Evolutionary conservation across 2,888 invertebrate species (phyloP).

Genomic region (Ophion ventricosus): DNA sequence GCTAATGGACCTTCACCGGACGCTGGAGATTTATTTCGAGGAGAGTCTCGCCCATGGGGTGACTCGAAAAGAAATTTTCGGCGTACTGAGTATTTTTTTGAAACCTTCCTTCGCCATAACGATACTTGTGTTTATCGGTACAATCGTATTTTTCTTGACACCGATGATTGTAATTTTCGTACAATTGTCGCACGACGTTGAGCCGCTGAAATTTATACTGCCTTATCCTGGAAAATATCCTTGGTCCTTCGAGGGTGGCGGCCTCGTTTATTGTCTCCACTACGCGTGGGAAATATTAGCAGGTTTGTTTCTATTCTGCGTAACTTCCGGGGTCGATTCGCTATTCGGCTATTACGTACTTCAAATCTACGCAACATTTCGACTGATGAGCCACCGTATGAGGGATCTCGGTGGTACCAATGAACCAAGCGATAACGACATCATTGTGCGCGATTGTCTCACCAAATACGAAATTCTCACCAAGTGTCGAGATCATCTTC

Average conservation of each 20-base stretch:
- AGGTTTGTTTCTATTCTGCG: constrained; percentile 51
- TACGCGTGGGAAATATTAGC: constrained; percentile 59
- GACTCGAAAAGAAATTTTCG: constrained; percentile 36
- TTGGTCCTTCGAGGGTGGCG: constrained; percentile 55
- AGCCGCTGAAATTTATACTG: constrained; percentile 50
- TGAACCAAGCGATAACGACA: neutral
- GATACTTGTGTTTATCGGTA: constrained; percentile 48
- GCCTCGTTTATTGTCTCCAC: constrained; percentile 57
- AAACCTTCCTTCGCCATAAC: constrained; percentile 46
- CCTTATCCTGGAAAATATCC: constrained; percentile 64
- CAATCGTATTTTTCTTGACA: constrained; percentile 44
- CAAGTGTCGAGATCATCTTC: constrained; percentile 51
- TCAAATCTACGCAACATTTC: constrained; percentile 58
- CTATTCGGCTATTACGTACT: constrained; percentile 65
- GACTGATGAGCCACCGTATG: constrained; percentile 52
- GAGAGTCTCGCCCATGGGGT: constrained; percentile 22
- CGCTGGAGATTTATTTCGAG: constrained; percentile 56
- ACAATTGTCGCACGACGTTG: constrained; percentile 35
- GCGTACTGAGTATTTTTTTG: constrained; percentile 47
- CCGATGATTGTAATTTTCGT: constrained; percentile 51
- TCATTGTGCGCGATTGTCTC: constrained; percentile 46
- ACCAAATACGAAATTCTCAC: constrained; percentile 50
- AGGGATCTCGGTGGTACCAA: constrained; percentile 36
- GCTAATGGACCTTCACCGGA: constrained; percentile 53
- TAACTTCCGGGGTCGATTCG: constrained; percentile 64